A percentile compares a stretch with the other conserved stretches of the same genome.
These are phyloP conservation scores for Drosophila paranaensis DNA, from an alignment of 2,888 invertebrate species.

Conservation along the genomic window DNA sequence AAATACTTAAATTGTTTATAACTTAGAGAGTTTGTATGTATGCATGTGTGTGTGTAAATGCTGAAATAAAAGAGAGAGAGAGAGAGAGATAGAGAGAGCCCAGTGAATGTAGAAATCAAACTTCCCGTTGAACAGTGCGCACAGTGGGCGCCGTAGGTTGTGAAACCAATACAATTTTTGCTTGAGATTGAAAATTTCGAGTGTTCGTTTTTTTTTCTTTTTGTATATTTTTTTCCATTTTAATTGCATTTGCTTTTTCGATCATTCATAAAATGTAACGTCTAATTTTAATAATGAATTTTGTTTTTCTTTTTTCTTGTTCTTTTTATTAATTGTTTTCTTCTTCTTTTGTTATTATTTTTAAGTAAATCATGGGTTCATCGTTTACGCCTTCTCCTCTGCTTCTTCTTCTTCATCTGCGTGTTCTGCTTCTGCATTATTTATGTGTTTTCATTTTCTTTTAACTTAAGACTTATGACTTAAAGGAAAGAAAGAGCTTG, in stretches of 20 bases:
- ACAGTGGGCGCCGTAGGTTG: slow-evolving; percentile 31
- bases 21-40: background rate
- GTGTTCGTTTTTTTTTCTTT: slow-evolving; percentile 26
- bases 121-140: slow-evolving; percentile 56
- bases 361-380: slow-evolving; percentile 57
- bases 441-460: slow-evolving; percentile 8
- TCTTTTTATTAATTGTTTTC: slow-evolving; percentile 55
- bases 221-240: slow-evolving; percentile 58
- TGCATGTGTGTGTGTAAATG: slow-evolving; percentile 45
- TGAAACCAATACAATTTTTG: slow-evolving; percentile 63
- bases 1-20: slow-evolving; percentile 58
- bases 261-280: slow-evolving; percentile 81
- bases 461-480: slow-evolving; percentile 78
- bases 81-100: background rate
- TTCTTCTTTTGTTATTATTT: slow-evolving; percentile 36
- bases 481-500: slow-evolving; percentile 70
- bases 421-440: slow-evolving; percentile 30
- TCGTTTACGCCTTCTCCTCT: slow-evolving; percentile 33
- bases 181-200: slow-evolving; percentile 51
- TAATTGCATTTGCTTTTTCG: slow-evolving; percentile 74
- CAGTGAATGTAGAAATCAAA: slow-evolving; percentile 49
- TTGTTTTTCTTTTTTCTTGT: slow-evolving; percentile 39
- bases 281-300: slow-evolving; percentile 76
- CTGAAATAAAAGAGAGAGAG: slow-evolving; percentile 58
- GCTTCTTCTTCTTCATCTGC: slow-evolving; percentile 25